phyloP scores from a whole-genome alignment of 2,888 invertebrate species.

The Philopedon plagiatum region DNA sequence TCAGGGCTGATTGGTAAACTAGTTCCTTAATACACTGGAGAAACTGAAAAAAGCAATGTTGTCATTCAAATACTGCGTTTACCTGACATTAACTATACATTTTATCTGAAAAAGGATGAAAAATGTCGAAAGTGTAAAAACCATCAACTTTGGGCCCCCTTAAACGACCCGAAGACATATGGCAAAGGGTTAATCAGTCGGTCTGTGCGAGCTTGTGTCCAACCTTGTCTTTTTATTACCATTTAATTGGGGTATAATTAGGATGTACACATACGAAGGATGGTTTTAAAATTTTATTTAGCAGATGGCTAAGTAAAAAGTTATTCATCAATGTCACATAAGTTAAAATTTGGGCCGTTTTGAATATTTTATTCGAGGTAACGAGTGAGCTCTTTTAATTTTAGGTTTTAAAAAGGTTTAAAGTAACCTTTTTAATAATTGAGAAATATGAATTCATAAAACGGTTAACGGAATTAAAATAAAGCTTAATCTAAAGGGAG shows the following conservation, averaged over 20 bases:
- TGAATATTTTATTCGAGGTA: constrained; percentile 11
- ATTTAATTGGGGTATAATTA: constrained; percentile 48
- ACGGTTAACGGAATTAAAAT: too few species aligned
- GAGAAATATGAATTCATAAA: not conserved
- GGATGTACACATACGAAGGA: constrained; percentile 29
- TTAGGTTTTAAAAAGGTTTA: constrained; percentile 3
- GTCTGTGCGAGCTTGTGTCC: constrained; percentile 32
- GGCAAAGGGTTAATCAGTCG: constrained; percentile 37
- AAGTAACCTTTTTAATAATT: constrained; percentile 6
- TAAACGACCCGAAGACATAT: constrained; percentile 31
- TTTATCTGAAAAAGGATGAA: too few species aligned
- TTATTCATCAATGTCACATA: constrained; percentile 16
- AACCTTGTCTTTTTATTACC: constrained; percentile 43
- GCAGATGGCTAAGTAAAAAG: constrained; percentile 40
- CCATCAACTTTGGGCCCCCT: not conserved
- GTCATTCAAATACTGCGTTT: too few species aligned
- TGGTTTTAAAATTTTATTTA: constrained; percentile 35
- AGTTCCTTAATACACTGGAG: too few species aligned
- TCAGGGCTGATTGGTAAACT: too few species aligned
- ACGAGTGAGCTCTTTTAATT: constrained; percentile 19
- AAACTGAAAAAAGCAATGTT: too few species aligned
- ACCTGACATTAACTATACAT: too few species aligned
- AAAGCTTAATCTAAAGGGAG: too few species aligned
- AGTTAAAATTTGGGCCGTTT: not conserved
- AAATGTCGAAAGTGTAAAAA: too few species aligned